phyloP scores from a whole-genome alignment of 2,888 invertebrate genomes.

The Opisthograptis luteolata region DNA sequence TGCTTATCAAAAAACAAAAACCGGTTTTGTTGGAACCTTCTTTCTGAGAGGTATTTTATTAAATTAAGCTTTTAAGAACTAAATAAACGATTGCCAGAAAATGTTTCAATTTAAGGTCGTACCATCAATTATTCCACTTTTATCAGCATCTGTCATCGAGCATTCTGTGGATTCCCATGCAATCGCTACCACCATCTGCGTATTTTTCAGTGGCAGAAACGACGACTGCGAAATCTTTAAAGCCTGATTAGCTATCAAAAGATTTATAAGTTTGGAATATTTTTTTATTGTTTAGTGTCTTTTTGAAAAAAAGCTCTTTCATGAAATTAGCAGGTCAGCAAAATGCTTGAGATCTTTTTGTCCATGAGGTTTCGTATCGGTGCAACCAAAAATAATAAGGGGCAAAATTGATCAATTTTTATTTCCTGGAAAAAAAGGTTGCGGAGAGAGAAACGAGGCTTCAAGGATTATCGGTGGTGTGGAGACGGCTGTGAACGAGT shows the following conservation, averaged over 20 bases:
- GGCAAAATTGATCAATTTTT: too few species aligned
- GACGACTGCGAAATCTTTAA: background rate
- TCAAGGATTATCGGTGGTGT: constrained; percentile 93
- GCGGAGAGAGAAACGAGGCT: constrained; percentile 93
- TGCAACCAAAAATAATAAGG: too few species aligned
- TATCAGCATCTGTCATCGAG: background rate
- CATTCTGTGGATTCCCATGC: background rate
- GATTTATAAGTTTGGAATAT: too few species aligned
- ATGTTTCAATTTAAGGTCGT: background rate
- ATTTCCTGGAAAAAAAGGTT: too few species aligned
- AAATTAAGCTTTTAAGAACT: background rate
- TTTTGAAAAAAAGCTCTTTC: too few species aligned
- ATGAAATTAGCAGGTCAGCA: too few species aligned
- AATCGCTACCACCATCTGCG: background rate
- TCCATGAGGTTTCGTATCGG: too few species aligned
- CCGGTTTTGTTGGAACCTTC: too few species aligned
- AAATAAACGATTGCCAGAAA: background rate
- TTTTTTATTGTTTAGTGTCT: too few species aligned
- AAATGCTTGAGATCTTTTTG: too few species aligned
- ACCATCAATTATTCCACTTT: background rate
- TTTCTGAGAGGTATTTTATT: too few species aligned
- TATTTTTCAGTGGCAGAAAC: background rate
- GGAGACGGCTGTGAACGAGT: constrained; percentile 90
- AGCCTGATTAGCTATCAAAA: too few species aligned
- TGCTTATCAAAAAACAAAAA: background rate